phyloP scores from a whole-genome alignment of 1,140 invertebrate species.

The Lasaia peninsularis region DNA sequence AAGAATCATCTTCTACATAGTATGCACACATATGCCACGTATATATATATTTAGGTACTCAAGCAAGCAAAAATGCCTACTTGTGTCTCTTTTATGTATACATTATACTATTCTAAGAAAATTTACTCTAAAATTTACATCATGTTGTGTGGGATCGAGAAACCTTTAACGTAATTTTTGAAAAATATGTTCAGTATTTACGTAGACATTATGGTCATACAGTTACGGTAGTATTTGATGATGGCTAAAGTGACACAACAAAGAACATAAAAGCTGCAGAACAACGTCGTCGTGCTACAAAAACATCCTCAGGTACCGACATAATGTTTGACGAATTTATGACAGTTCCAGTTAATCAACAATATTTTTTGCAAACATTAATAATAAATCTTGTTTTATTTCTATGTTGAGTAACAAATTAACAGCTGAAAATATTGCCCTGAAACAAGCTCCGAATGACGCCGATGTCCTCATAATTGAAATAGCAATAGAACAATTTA shows the following conservation, averaged over 20 bases:
- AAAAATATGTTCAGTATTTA: constrained; percentile 32
- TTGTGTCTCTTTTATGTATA: neutral
- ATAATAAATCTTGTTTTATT: constrained; percentile 43
- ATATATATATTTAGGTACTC: neutral
- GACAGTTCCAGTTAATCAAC: too few relatives aligned
- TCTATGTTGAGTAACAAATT: constrained; percentile 37
- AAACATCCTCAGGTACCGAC: constrained; percentile 32
- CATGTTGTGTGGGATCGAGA: constrained; percentile 36
- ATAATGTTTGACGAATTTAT: too few relatives aligned
- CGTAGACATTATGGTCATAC: constrained; percentile 37
- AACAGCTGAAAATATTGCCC: constrained; percentile 26
- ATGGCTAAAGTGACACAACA: constrained; percentile 32
- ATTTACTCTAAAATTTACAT: too few relatives aligned
- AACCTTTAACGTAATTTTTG: constrained; percentile 41
- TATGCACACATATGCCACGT: neutral
- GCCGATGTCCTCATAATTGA: constrained; percentile 39
- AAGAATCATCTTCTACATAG: neutral
- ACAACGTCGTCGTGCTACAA: constrained; percentile 34
- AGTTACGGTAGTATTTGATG: constrained; percentile 42
- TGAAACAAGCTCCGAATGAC: constrained; percentile 32
- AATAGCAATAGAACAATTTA: constrained; percentile 44
- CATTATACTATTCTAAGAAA: neutral
- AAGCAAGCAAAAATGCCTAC: neutral
- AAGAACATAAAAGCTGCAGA: constrained; percentile 32
- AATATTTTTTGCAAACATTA: too few relatives aligned